These are phyloP conservation scores for Ptychochromis oligacanthus DNA, from an alignment of 2,113 vertebrate species.

Conservation along the genomic window DNA sequence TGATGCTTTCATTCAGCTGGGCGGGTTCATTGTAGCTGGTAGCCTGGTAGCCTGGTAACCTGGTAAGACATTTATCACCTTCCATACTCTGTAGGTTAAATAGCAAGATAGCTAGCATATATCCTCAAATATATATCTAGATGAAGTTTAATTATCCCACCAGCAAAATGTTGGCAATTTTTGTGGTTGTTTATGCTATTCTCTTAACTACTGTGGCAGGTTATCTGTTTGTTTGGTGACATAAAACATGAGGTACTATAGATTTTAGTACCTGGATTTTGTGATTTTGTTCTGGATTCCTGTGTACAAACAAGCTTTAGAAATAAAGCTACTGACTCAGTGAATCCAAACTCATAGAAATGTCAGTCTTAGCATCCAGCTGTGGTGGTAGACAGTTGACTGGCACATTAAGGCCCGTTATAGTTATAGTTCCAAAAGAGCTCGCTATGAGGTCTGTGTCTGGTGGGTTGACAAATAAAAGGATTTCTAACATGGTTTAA, in stretches of 20 bases:
- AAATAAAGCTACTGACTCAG: conserved; percentile 14
- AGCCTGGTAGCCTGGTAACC: not conserved
- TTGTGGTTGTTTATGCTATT: not conserved
- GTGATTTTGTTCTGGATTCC: not conserved
- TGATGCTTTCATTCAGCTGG: no score
- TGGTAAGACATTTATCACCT: conserved; percentile 29
- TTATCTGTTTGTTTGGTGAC: not conserved
- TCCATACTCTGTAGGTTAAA: not conserved
- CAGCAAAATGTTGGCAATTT: not conserved
- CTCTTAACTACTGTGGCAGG: not conserved
- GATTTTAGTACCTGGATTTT: no score
- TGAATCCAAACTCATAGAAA: conserved; percentile 34
- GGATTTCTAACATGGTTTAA: conserved; percentile 22
- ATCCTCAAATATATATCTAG: not conserved
- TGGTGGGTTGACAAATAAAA: conserved; percentile 29
- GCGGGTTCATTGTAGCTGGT: not conserved
- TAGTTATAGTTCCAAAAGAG: conserved; percentile 6
- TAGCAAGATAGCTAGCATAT: not conserved
- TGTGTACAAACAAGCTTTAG: not conserved
- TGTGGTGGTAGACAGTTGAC: conserved; percentile 24
- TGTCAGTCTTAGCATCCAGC: conserved; percentile 55
- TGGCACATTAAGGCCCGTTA: conserved; percentile 44
- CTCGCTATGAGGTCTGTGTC: conserved; percentile 2
- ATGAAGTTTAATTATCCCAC: not conserved
- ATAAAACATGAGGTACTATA: not conserved